Conservation (phyloP, 2,113 vertebrate species). For the Equus przewalskii region DNA sequence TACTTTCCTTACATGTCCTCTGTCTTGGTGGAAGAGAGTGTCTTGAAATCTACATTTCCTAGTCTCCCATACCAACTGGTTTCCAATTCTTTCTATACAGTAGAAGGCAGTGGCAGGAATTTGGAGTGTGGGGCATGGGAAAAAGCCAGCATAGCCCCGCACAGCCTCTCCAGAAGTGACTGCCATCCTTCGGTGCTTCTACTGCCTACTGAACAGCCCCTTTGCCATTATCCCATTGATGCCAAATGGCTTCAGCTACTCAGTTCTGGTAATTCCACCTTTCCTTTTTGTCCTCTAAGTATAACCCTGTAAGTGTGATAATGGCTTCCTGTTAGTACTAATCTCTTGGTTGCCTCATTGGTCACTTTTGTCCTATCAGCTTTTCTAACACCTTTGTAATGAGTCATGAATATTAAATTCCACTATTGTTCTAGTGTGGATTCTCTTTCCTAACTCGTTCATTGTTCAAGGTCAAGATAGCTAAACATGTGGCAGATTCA, state of each 20-base stretch:
- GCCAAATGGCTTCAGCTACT: not conserved
- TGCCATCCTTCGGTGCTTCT: accelerated
- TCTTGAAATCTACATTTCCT: not conserved
- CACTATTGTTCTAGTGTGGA: not conserved
- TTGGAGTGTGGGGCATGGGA: not conserved
- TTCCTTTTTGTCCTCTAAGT: not conserved
- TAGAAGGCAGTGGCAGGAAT: not conserved
- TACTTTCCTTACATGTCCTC: not conserved
- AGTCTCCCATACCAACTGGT: not conserved
- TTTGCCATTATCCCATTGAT: accelerated
- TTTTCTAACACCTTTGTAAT: not conserved
- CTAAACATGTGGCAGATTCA: not conserved
- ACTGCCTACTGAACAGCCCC: too few relatives aligned
- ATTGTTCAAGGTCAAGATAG: not conserved
- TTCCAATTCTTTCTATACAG: not conserved
- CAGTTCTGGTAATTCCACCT: not conserved
- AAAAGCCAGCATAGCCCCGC: not conserved
- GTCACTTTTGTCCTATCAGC: not conserved
- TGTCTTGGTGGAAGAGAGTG: not conserved
- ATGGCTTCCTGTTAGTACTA: not conserved
- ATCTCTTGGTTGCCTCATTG: not conserved
- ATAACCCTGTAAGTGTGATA: not conserved
- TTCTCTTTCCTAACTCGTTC: not conserved
- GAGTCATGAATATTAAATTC: not conserved
- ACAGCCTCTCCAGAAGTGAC: not conserved